Evolutionary conservation across 2,113 vertebrate genomes (phyloP).

Genomic region (Sturnus vulgaris): DNA sequence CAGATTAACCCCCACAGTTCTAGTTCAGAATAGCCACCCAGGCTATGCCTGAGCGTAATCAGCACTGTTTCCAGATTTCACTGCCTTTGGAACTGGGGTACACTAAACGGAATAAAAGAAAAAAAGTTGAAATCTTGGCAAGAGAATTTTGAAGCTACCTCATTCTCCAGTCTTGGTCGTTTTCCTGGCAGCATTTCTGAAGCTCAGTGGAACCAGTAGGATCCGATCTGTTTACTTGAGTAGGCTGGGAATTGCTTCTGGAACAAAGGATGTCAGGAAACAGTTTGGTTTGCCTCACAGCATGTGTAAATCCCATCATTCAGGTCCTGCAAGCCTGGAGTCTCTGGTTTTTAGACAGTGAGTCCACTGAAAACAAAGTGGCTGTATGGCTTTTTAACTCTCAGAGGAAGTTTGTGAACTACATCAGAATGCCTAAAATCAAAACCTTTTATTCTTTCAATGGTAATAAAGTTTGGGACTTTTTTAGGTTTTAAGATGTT

Average conservation of each 20-base stretch:
- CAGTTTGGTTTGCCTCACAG: conserved; percentile 21
- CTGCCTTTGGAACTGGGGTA: background rate
- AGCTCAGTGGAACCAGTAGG: background rate
- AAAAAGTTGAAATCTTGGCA: background rate
- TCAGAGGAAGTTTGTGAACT: background rate
- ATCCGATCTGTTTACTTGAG: conserved; percentile 14
- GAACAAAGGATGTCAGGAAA: conserved; percentile 38
- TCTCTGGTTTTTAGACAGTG: background rate
- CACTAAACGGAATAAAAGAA: background rate
- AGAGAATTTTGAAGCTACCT: background rate
- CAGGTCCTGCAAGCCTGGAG: background rate
- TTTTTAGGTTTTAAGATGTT: background rate
- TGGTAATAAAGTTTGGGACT: background rate
- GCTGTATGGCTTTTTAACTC: background rate
- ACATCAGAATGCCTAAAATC: background rate
- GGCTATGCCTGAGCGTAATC: background rate
- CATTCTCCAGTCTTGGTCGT: background rate
- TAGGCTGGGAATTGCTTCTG: background rate
- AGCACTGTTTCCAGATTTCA: background rate
- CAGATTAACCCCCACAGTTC: background rate
- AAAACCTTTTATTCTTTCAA: background rate
- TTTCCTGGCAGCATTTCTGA: background rate
- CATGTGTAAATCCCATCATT: conserved; percentile 1
- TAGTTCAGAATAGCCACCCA: background rate
- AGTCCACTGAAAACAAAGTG: conserved; percentile 5